Conservation (phyloP, 2,888 invertebrate genomes). For the Drosophila macrospina region DNA sequence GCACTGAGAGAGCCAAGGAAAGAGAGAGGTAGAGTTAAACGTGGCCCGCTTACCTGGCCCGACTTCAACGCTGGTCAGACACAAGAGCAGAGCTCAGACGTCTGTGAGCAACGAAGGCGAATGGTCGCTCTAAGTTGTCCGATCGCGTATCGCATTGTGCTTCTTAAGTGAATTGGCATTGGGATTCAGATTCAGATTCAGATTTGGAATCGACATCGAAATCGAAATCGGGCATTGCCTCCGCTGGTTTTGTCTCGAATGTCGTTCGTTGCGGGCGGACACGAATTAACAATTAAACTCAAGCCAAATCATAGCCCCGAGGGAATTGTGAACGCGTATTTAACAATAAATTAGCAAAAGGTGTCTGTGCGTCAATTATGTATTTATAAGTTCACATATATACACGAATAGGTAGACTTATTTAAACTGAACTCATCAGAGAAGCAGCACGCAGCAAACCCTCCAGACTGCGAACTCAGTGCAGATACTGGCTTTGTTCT, state of each 20-base stretch:
- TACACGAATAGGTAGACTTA: background rate
- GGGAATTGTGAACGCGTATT: slow-evolving; percentile 25
- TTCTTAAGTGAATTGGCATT: slow-evolving; percentile 40
- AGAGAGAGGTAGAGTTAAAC: background rate
- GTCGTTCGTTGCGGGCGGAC: slow-evolving; percentile 26
- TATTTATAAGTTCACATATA: background rate
- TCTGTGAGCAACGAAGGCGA: slow-evolving; percentile 68
- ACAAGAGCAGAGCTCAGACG: slow-evolving; percentile 41
- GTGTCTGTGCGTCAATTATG: slow-evolving; percentile 25
- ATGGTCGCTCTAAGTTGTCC: slow-evolving; percentile 48
- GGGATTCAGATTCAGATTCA: background rate
- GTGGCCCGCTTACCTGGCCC: slow-evolving; percentile 28
- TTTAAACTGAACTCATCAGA: background rate
- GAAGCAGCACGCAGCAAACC: background rate
- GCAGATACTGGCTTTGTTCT: slow-evolving; percentile 36
- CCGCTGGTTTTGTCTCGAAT: slow-evolving; percentile 22
- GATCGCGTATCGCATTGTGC: slow-evolving; percentile 39
- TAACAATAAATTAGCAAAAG: slow-evolving; percentile 31
- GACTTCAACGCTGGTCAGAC: slow-evolving; percentile 8
- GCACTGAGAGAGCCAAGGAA: background rate
- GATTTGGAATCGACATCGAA: slow-evolving; percentile 11
- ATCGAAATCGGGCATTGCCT: slow-evolving; percentile 41
- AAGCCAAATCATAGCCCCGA: slow-evolving; percentile 8
- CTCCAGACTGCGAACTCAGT: background rate
- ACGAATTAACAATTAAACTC: slow-evolving; percentile 14